Evolutionary conservation across 2,888 invertebrate species (phyloP), one percentile per base, ranked within the genome.

Genomic region (Anthrax anthrax): DNA sequence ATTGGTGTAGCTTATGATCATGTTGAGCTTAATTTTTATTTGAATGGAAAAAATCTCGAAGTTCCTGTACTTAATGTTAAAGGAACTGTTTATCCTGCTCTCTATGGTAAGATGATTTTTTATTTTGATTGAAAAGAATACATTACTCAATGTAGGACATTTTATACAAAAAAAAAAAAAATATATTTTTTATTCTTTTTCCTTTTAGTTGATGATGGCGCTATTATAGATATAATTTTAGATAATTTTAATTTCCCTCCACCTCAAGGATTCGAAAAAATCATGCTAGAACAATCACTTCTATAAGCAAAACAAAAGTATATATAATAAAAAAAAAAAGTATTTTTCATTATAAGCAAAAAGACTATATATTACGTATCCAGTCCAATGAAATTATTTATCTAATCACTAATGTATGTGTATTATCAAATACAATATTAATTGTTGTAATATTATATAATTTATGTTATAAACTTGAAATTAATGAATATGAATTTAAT

Each of bases 1-100:
- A 77, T 96, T 58, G 96, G 97, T 19, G 74, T 98, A 34, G 84
- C 91, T 1, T 98, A 88, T 65, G 96, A 98, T 65, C 97, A 98
- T 65, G 83, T 95, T 49, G 91, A 97, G 60, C 70, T 98, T 49
- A 92, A 90, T 65, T 94, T 97, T 72, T 95, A 80, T 67, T 71
- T 94, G 37, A 97, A 97, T 70, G 96, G 96, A 3, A 84, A 82
- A 60, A 80, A 82, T 58, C 72, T 91, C 60, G 87, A 91, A 57
- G 78, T 81, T 56, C 84, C 91, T 18, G 76, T 95, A 39, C 78
- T 84, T 52, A 91, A 88, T 68, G 81, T 95, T 51, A 87, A 84
- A 62, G 95, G 90, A 52, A 84, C 88, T 2, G 83, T 91, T 2
- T 95, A 82, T 70, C 96, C 96, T 27, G 85, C 87, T 23, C 76